These are phyloP conservation scores for Antrozous pallidus DNA, from an alignment of 2,797 vertebrate species.

Conservation along the genomic window DNA sequence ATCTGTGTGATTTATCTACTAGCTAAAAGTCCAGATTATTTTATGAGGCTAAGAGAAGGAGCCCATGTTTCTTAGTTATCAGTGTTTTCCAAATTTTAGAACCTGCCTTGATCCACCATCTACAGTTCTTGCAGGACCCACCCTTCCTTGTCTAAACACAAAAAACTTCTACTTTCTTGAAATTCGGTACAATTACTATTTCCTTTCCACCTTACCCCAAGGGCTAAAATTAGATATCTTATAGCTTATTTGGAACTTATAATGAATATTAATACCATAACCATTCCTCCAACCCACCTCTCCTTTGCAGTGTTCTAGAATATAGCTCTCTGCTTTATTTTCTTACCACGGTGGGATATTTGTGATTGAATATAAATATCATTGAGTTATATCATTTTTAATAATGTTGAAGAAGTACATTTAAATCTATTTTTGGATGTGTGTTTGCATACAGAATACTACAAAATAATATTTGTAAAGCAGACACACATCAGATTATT, in stretches of 20 bases:
- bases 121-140: background rate
- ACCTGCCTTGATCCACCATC: background rate
- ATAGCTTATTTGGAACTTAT: background rate
- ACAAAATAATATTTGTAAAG: background rate
- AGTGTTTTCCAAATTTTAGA: slow-evolving; percentile 8
- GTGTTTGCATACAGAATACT: background rate
- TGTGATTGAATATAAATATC: background rate
- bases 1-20: background rate
- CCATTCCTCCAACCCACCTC: background rate
- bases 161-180: background rate
- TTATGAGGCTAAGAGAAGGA: background rate
- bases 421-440: background rate
- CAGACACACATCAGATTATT: background rate
- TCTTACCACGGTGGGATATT: slow-evolving; percentile 10
- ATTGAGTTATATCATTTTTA: slow-evolving; percentile 16
- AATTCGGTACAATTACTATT: background rate
- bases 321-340: slow-evolving; percentile 20
- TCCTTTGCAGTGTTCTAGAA: background rate
- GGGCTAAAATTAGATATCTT: background rate
- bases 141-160: background rate
- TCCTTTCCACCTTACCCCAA: background rate
- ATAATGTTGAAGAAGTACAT: background rate
- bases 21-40: background rate
- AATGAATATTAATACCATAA: background rate
- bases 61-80: slow-evolving; percentile 18